Evolutionary conservation across 2,113 vertebrate genomes (phyloP).

Genomic region (Hipposideros armiger): DNA sequence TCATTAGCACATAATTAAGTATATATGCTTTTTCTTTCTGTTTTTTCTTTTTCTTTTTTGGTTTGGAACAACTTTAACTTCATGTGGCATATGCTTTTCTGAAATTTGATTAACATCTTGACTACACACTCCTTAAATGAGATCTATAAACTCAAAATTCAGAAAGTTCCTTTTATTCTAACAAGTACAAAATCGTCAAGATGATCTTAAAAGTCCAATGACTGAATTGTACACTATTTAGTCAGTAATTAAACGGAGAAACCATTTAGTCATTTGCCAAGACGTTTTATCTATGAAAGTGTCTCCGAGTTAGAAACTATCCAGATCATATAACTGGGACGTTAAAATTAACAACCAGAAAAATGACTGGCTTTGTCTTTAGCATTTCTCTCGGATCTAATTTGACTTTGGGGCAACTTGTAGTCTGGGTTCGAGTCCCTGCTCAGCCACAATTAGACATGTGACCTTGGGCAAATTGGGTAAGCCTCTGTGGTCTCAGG

Average conservation of each 20-base stretch:
- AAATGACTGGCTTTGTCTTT: conserved; percentile 55
- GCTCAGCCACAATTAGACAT: conserved; percentile 12
- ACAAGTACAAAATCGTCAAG: conserved; percentile 45
- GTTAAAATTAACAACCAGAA: conserved; percentile 71
- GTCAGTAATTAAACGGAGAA: conserved; percentile 61
- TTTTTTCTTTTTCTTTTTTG: not conserved
- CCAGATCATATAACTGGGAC: conserved; percentile 60
- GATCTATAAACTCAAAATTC: conserved; percentile 48
- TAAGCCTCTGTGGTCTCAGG: conserved; percentile 36
- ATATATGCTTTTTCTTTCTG: not conserved
- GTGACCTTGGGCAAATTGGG: conserved; percentile 53
- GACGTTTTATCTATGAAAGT: conserved; percentile 36
- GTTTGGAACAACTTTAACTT: conserved; percentile 62
- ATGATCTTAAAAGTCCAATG: not conserved
- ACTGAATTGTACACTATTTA: not conserved
- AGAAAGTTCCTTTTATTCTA: conserved; percentile 48
- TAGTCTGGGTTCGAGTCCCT: conserved; percentile 45
- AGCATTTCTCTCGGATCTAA: conserved; percentile 49
- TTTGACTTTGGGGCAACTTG: conserved; percentile 33
- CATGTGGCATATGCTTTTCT: conserved; percentile 28
- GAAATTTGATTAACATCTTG: conserved; percentile 40
- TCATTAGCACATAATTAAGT: conserved; percentile 69
- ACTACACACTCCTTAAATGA: not conserved
- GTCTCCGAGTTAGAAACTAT: conserved; percentile 36
- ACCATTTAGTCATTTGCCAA: conserved; percentile 58